These are phyloP conservation scores for Falco novaeseelandiae DNA, from an alignment of 2,797 vertebrate species.

Conservation along the genomic window DNA sequence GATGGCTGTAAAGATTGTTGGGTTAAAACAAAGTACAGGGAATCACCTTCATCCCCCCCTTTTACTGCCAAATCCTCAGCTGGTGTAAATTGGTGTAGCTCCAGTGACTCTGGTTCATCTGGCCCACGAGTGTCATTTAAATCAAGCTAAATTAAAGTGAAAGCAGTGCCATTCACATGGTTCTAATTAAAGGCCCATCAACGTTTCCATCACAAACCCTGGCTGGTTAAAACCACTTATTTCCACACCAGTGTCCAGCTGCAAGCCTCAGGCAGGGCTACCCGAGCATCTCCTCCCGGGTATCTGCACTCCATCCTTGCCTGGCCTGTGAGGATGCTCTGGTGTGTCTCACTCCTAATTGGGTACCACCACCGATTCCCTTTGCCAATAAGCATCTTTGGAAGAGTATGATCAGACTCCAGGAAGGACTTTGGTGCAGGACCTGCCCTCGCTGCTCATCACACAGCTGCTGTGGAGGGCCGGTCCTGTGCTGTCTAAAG, in stretches of 20 bases:
- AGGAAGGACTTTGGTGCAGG: not conserved
- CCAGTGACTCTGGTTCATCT: slow-evolving; percentile 50
- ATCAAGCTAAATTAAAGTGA: slow-evolving; percentile 75
- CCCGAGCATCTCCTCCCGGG: fast-evolving
- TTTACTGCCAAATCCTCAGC: slow-evolving; percentile 57
- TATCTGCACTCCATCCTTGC: not conserved
- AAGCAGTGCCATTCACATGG: slow-evolving; percentile 24
- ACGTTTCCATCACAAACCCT: not conserved
- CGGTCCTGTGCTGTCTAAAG: not conserved
- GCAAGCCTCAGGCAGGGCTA: fast-evolving
- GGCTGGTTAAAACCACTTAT: not conserved
- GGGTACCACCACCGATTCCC: fast-evolving
- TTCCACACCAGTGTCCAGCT: not conserved
- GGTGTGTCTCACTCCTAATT: fast-evolving
- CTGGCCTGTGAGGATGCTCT: not conserved
- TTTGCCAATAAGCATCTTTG: not conserved
- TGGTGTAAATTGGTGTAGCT: slow-evolving; percentile 52
- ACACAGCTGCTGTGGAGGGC: not conserved
- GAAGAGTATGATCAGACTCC: not conserved
- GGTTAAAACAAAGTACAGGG: slow-evolving; percentile 68
- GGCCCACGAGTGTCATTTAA: slow-evolving; percentile 67
- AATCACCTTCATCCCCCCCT: slow-evolving; percentile 63
- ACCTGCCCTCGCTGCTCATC: not conserved
- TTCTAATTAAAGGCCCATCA: slow-evolving; percentile 57
- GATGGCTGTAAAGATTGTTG: slow-evolving; percentile 72